Conservation (phyloP, 1,140 invertebrate genomes). For the Elysia chlorotica region DNA sequence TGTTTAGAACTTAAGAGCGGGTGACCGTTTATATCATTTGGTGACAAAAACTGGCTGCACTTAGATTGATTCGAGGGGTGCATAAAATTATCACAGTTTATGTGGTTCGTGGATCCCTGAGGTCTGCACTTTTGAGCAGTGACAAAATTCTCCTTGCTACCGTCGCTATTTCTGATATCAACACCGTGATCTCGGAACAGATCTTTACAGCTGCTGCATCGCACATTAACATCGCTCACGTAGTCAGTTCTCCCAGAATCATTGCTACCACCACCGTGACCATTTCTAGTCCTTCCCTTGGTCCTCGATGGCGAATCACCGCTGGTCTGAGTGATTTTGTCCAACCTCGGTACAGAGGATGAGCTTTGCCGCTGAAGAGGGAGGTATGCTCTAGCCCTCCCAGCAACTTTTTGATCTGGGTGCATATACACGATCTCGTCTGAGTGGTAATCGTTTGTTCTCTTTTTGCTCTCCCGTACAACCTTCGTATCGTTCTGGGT, state of each 20-base stretch:
- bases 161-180: neutral
- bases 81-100: neutral
- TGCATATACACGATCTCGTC: neutral
- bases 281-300: neutral
- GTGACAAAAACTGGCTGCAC: neutral
- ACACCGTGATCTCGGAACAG: neutral
- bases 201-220: too few species aligned
- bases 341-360: neutral
- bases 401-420: neutral
- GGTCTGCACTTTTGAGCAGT: neutral
- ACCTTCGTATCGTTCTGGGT: too few species aligned
- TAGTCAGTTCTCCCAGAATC: neutral
- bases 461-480: neutral
- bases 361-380: neutral
- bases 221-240: too few species aligned
- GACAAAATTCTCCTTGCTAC: too few species aligned
- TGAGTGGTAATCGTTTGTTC: neutral
- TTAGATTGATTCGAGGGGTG: neutral
- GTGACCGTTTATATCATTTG: neutral
- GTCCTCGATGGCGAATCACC: slow-evolving; percentile 6
- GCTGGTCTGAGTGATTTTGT: slow-evolving; percentile 27
- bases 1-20: neutral
- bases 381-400: neutral
- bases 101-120: too few species aligned
- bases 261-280: neutral